Evolutionary conservation across 2,797 vertebrate species (phyloP).

Genomic region (Gymnothorax javanicus): DNA sequence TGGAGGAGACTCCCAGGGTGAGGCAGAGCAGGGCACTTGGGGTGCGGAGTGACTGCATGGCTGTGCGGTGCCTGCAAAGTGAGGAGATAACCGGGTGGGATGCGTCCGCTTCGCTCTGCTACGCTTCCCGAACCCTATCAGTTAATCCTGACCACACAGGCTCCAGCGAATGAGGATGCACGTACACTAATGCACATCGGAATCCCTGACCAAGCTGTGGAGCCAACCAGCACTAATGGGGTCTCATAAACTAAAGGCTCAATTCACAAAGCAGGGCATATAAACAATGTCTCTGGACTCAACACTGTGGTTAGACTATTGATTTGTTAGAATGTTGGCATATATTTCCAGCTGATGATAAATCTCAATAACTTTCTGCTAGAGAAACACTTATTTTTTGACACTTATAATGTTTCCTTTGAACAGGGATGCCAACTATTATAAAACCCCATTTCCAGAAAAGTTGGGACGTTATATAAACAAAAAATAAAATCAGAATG

Average conservation of each 20-base stretch:
- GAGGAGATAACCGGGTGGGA: background rate
- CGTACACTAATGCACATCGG: conserved; percentile 67
- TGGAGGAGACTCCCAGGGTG: conserved; percentile 37
- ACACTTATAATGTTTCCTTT: background rate
- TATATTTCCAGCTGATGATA: background rate
- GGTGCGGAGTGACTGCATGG: conserved; percentile 42
- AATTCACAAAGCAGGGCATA: conserved; percentile 11
- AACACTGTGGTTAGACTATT: background rate
- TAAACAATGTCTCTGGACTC: background rate
- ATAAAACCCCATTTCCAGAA: too few species aligned
- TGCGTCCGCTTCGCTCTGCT: background rate
- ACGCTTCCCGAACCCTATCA: background rate
- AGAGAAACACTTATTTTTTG: background rate
- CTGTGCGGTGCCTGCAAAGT: background rate
- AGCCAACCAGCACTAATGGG: conserved; percentile 46
- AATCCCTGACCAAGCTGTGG: conserved; percentile 69
- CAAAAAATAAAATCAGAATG: too few species aligned
- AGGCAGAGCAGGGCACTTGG: conserved; percentile 33
- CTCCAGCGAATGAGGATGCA: conserved; percentile 43
- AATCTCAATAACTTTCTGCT: background rate
- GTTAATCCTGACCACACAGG: background rate
- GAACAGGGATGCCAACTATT: background rate
- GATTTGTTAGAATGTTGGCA: background rate
- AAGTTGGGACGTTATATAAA: too few species aligned
- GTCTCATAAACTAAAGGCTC: conserved; percentile 27